These are phyloP conservation scores for Epinotia ramella DNA, from an alignment of 2,888 invertebrate genomes.

Conservation along the genomic window DNA sequence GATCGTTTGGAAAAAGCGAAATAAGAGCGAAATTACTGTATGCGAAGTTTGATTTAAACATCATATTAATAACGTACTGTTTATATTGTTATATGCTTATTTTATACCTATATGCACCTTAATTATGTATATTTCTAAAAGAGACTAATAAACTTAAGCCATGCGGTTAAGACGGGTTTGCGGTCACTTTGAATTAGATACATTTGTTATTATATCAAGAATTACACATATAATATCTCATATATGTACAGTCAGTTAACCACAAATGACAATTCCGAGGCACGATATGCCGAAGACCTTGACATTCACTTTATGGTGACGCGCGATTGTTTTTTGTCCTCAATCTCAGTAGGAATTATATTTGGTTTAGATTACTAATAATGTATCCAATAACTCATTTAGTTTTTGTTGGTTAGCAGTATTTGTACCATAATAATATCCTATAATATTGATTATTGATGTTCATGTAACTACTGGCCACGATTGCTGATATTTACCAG, in stretches of 20 bases:
- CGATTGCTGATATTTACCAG: no score
- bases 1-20: background rate
- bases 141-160: background rate
- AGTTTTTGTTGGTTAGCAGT: background rate
- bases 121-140: background rate
- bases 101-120: background rate
- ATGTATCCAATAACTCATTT: background rate
- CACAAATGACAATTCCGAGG: constrained; percentile 27
- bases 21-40: no score
- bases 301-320: constrained; percentile 40
- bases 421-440: background rate
- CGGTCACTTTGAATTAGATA: background rate
- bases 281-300: constrained; percentile 19
- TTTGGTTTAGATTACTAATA: constrained; percentile 4
- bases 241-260: background rate
- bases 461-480: no score
- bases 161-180: background rate
- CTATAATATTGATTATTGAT: no score
- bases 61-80: no score
- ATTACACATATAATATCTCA: constrained; percentile 7
- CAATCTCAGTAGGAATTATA: background rate
- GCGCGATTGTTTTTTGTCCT: constrained; percentile 14
- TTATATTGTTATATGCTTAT: background rate
- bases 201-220: constrained; percentile 6
- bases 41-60: no score